These are phyloP conservation scores for Thymelicus lineola DNA, from an alignment of 2,888 invertebrate genomes.

Conservation along the genomic window DNA sequence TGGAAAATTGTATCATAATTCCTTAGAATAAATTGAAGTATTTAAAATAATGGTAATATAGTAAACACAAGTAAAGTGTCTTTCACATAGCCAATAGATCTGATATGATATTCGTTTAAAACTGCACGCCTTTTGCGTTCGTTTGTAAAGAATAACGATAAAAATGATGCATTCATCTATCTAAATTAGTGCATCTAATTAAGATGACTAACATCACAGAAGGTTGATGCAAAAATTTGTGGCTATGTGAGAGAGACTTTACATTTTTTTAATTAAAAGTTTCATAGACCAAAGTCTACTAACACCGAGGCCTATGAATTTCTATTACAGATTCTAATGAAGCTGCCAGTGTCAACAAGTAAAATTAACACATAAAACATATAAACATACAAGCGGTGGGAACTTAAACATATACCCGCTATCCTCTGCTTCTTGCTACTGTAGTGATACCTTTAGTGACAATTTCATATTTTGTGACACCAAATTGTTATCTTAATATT, in stretches of 20 bases:
- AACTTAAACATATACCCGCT: conserved; percentile 71
- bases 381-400: conserved; percentile 79
- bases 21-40: neutral
- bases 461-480: conserved; percentile 26
- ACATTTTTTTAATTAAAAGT: neutral
- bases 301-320: neutral
- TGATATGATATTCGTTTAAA: neutral
- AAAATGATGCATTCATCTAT: neutral
- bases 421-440: conserved; percentile 63
- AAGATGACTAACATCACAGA: neutral
- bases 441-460: conserved; percentile 60
- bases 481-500: conserved; percentile 19
- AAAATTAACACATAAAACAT: conserved; percentile 56
- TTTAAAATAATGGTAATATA: neutral
- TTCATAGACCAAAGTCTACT: neutral
- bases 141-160: neutral
- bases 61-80: neutral
- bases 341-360: conserved; percentile 57
- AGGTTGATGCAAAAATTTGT: neutral
- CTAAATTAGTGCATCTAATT: too few relatives aligned
- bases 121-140: neutral
- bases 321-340: conserved; percentile 37
- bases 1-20: neutral
- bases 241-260: conserved; percentile 8
- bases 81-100: neutral